Evolutionary conservation across 2,113 vertebrate genomes (phyloP).

Genomic region (Hippocampus guttulatus): DNA sequence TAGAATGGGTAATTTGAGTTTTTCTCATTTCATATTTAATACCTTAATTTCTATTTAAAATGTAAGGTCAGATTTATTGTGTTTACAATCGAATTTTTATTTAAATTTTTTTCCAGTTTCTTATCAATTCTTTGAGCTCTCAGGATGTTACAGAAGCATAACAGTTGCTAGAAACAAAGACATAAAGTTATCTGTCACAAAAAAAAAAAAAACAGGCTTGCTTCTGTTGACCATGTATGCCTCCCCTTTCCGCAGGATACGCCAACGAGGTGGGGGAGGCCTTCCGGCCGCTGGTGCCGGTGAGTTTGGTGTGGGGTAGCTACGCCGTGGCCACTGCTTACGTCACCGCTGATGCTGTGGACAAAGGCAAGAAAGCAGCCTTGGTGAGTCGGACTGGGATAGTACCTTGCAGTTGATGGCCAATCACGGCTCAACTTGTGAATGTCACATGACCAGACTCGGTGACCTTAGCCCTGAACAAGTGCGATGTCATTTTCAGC

Average conservation of each 20-base stretch:
- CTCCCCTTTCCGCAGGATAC: constrained; percentile 75
- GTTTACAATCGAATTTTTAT: no score
- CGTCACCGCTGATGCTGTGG: constrained; percentile 85
- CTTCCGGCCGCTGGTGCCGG: constrained; percentile 85
- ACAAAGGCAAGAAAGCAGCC: constrained; percentile 89
- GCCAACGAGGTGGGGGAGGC: constrained; percentile 95
- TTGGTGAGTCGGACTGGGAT: constrained; percentile 64
- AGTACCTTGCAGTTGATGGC: background rate
- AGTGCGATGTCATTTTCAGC: no score
- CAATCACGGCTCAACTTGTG: no score
- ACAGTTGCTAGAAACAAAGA: background rate
- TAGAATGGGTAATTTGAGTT: no score
- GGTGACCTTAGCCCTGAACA: no score
- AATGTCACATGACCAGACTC: no score
- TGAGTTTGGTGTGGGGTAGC: constrained; percentile 83
- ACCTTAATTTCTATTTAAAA: no score
- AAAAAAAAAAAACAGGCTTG: background rate
- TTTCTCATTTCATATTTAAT: no score
- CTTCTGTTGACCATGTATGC: background rate
- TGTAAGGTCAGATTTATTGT: no score
- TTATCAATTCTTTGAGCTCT: background rate
- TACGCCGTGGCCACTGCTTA: constrained; percentile 87
- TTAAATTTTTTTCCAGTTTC: no score
- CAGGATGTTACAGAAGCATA: background rate
- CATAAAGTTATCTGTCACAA: background rate